These are phyloP conservation scores for Sebastolobus alascanus DNA, from an alignment of 2,797 vertebrate genomes.

Conservation along the genomic window DNA sequence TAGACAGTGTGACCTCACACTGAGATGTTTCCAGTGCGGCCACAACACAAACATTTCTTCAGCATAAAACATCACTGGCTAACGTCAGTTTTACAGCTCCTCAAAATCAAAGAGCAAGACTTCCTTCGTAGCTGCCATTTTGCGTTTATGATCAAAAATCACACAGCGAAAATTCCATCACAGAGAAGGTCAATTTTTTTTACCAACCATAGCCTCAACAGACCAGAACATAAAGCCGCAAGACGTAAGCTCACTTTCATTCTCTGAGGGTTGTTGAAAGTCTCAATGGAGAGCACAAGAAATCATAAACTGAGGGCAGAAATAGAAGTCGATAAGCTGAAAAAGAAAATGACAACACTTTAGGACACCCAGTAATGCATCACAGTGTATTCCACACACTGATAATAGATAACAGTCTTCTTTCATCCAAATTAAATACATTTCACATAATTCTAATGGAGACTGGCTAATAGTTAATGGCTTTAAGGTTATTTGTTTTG, in stretches of 20 bases:
- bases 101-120: slow-evolving; percentile 34
- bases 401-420: neutral
- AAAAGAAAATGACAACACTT: slow-evolving; percentile 8
- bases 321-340: neutral
- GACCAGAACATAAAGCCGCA: slow-evolving; percentile 35
- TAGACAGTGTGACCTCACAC: neutral
- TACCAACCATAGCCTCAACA: slow-evolving; percentile 19
- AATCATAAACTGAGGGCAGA: slow-evolving; percentile 13
- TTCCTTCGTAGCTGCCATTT: slow-evolving; percentile 45
- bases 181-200: slow-evolving; percentile 51
- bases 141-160: slow-evolving; percentile 56
- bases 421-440: neutral
- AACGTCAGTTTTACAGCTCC: slow-evolving; percentile 21
- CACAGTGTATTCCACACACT: neutral
- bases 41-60: slow-evolving; percentile 7
- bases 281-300: neutral
- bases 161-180: slow-evolving; percentile 32
- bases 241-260: slow-evolving; percentile 29
- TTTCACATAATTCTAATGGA: neutral
- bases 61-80: slow-evolving; percentile 15
- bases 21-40: neutral
- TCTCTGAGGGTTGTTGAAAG: slow-evolving; percentile 24
- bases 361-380: neutral
- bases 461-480: neutral
- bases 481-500: slow-evolving; percentile 13